Evolutionary conservation across 2,113 vertebrate genomes (phyloP), one percentile per base, ranked within the genome.

Genomic region (Tychaedon coryphoeus): DNA sequence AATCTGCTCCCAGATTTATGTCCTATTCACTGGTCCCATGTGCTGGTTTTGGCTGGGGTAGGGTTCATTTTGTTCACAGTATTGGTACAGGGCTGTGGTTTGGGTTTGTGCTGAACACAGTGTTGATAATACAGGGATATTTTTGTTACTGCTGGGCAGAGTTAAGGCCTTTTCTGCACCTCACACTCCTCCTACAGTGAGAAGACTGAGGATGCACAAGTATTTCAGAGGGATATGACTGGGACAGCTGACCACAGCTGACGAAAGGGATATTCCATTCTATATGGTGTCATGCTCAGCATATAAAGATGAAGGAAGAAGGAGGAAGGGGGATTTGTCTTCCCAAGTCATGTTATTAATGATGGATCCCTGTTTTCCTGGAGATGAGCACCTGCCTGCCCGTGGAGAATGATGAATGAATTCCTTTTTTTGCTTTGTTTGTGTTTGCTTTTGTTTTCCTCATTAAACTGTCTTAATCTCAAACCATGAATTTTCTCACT

Each of bases 81-180:
- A 8, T 19, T 8, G 43, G 36, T 57, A 57, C 14, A 5, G 18
- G 26, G 12, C 42, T 57, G 43, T 48, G 33, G 5, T 65, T 57
- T 73, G 67, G 18, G 40, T 34, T 16, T 48, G 24, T 34, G 29
- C 48, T 25, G 24, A 40, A 9, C 14, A 40, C 34, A 26, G 20
- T 23, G 26, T 23, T 0, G 0, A 16, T 43, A 80, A 73, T 14
- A 66, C 8, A 28, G 10, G 33, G 36, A 58, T 23, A 5, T 23
- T 58, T 50, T 43, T 57, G 12, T 28, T 17, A n/a, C 33, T 73
- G 36, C 14, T 24, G 12, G 15, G 33, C 43, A 65, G 58, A 58
- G 8, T 33, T 23, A 33, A 65, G 18, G 14, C 4, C 14, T 80
- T 36, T 43, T 65, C 36, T 56, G 17, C 42, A 36, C 28, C 26